Evolutionary conservation across 2,888 invertebrate species (phyloP).

Genomic region (Ctena decussata): DNA sequence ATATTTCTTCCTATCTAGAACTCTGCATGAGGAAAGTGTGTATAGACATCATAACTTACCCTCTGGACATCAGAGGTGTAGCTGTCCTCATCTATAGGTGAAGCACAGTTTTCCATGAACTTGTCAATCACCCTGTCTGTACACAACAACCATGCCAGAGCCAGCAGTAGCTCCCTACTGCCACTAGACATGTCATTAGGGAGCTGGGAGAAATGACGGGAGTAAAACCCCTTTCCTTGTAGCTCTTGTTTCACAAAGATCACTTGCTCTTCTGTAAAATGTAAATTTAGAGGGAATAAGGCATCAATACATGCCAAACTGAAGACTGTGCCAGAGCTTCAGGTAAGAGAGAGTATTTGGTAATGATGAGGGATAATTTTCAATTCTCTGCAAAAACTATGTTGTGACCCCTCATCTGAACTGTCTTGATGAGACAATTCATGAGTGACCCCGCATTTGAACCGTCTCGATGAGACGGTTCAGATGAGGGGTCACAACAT

Average conservation of each 20-base stretch:
- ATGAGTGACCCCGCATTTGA: no score
- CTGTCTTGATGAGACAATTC: no score
- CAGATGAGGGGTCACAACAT: no score
- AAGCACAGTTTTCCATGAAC: slow-evolving; percentile 78
- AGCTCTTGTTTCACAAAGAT: slow-evolving; percentile 83
- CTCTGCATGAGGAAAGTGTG: slow-evolving; percentile 17
- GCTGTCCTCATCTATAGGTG: slow-evolving; percentile 70
- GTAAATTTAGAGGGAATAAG: no score
- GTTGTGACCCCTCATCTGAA: no score
- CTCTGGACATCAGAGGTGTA: slow-evolving; percentile 27
- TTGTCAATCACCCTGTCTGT: slow-evolving; percentile 79
- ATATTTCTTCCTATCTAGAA: no score
- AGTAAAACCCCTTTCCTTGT: slow-evolving; percentile 80
- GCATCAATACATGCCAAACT: no score
- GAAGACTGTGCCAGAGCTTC: no score
- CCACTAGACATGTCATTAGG: slow-evolving; percentile 80
- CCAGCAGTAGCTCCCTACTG: slow-evolving; percentile 84
- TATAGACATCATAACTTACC: slow-evolving; percentile 28
- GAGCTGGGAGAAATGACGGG: slow-evolving; percentile 76
- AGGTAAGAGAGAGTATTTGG: no score
- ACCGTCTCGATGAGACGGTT: no score
- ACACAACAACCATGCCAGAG: slow-evolving; percentile 84
- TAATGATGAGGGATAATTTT: no score
- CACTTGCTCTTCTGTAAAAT: slow-evolving; percentile 80
- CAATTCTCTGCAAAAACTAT: no score